Evolutionary conservation across 2,888 invertebrate genomes (phyloP).

Genomic region (Saturnia pavonia): DNA sequence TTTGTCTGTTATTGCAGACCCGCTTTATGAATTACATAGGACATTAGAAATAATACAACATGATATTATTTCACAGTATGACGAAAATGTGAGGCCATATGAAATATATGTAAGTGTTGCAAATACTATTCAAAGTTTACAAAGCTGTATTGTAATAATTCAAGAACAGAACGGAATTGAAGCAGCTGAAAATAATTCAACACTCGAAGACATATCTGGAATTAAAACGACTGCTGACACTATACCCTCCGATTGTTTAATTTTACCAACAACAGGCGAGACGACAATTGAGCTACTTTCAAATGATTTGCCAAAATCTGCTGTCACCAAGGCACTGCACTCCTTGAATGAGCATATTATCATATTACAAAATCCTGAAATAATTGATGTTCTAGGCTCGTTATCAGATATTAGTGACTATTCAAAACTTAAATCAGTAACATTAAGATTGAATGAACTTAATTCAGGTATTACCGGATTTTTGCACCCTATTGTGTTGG

Average conservation of each 20-base stretch:
- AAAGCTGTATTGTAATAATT: constrained; percentile 72
- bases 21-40: constrained; percentile 68
- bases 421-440: constrained; percentile 60
- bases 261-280: constrained; percentile 56
- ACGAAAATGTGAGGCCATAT: constrained; percentile 51
- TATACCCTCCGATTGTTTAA: constrained; percentile 59
- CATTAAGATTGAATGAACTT: constrained; percentile 53
- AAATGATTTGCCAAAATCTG: constrained; percentile 40
- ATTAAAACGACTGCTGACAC: constrained; percentile 80
- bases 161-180: constrained; percentile 75
- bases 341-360: constrained; percentile 61
- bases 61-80: constrained; percentile 68
- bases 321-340: constrained; percentile 63
- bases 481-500: constrained; percentile 63
- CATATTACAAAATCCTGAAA: constrained; percentile 58
- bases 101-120: constrained; percentile 59
- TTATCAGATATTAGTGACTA: constrained; percentile 64
- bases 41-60: constrained; percentile 73
- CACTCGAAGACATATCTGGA: constrained; percentile 81
- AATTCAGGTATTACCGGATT: constrained; percentile 60
- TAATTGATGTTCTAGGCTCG: constrained; percentile 61
- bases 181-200: constrained; percentile 76
- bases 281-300: constrained; percentile 41
- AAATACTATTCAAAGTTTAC: constrained; percentile 63
- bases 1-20: constrained; percentile 67